Conservation (phyloP, 2,888 invertebrate genomes). For the Caenorhabditis virilis region DNA sequence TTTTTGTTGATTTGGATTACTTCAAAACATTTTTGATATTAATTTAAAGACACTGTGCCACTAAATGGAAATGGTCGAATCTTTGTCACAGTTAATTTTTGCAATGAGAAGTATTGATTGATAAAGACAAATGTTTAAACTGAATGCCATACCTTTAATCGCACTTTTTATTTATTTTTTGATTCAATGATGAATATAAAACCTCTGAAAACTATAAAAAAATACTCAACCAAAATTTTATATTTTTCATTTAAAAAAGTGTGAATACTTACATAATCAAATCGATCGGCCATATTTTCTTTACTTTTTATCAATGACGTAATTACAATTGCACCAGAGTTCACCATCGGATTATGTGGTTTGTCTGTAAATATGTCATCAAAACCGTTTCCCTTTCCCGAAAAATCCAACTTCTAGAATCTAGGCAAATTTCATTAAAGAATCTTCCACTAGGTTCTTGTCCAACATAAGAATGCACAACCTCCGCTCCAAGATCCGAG, state of each 20-base stretch:
- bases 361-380: constrained; percentile 77
- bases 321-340: constrained; percentile 91
- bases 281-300: constrained; percentile 70
- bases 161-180: neutral
- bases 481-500: constrained; percentile 58
- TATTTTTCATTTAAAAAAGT: too few relatives aligned
- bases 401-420: constrained; percentile 37
- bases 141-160: too few relatives aligned
- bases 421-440: constrained; percentile 60
- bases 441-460: constrained; percentile 58
- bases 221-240: too few relatives aligned
- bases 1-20: too few relatives aligned
- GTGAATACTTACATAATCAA: constrained; percentile 67
- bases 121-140: too few relatives aligned
- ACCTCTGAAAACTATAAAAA: neutral
- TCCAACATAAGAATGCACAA: constrained; percentile 50
- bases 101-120: too few relatives aligned
- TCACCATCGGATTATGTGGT: constrained; percentile 98
- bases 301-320: constrained; percentile 77
- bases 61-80: too few relatives aligned
- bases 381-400: neutral
- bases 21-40: too few relatives aligned
- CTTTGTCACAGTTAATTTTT: too few relatives aligned
- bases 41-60: too few relatives aligned
- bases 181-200: neutral